Percentiles rank a stretch among this genome's conserved stretches.
Conservation (phyloP, 2,113 vertebrate genomes). For the Tenebrosternarchus preto region DNA sequence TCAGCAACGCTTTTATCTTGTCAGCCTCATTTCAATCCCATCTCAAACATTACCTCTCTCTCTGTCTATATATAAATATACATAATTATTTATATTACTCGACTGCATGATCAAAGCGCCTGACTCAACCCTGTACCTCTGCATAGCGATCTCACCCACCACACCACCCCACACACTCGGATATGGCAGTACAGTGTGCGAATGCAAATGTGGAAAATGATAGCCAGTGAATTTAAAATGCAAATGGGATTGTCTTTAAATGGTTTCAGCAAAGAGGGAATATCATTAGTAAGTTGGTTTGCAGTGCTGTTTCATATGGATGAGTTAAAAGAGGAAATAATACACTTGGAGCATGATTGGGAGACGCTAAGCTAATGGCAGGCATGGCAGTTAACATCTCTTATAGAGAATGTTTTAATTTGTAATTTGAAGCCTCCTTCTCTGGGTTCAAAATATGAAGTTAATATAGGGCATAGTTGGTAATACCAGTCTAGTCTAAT, state of each 20-base stretch:
- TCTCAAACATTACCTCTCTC: slow-evolving; percentile 57
- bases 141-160: not conserved
- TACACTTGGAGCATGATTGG: slow-evolving; percentile 21
- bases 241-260: slow-evolving; percentile 50
- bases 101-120: slow-evolving; percentile 48
- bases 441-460: slow-evolving; percentile 16
- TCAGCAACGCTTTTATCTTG: slow-evolving; percentile 63
- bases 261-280: slow-evolving; percentile 47
- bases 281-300: slow-evolving; percentile 49
- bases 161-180: slow-evolving; percentile 3
- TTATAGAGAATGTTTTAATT: slow-evolving; percentile 7
- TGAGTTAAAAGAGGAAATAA: slow-evolving; percentile 39
- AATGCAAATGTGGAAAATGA: slow-evolving; percentile 39
- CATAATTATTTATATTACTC: slow-evolving; percentile 48
- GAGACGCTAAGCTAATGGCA: slow-evolving; percentile 39
- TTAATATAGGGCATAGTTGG: not conserved
- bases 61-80: slow-evolving; percentile 56
- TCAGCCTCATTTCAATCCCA: slow-evolving; percentile 58
- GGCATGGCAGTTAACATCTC: not conserved
- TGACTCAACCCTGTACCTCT: not conserved
- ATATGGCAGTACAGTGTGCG: slow-evolving; percentile 24
- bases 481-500: slow-evolving; percentile 4
- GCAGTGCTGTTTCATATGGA: slow-evolving; percentile 49
- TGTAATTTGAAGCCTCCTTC: slow-evolving; percentile 31
- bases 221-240: slow-evolving; percentile 45